Conservation (phyloP, 2,797 vertebrate genomes). For the Melanogrammus aeglefinus region DNA sequence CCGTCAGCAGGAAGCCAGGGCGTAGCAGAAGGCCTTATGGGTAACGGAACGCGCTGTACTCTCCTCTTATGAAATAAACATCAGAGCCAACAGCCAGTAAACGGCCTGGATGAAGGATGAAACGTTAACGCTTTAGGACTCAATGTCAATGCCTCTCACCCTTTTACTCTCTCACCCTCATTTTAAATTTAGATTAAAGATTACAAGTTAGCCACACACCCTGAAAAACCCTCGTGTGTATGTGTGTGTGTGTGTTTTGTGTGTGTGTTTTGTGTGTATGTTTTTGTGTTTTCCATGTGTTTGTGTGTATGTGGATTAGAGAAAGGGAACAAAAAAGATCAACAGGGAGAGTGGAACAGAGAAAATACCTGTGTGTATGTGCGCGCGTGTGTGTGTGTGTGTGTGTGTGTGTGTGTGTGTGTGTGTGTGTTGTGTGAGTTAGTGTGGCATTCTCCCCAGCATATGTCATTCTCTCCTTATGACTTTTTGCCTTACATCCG, state of each 20-base stretch:
- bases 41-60: background rate
- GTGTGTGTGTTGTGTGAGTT: background rate
- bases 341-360: too few species aligned
- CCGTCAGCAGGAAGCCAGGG: background rate
- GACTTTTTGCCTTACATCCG: background rate
- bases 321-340: too few species aligned
- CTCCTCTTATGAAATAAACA: background rate
- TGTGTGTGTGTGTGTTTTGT: background rate
- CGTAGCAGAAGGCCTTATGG: background rate
- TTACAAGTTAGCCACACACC: background rate
- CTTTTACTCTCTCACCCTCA: background rate
- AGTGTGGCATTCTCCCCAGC: conserved; percentile 6
- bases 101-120: background rate
- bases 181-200: background rate
- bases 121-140: background rate
- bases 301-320: background rate
- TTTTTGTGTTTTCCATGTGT: background rate
- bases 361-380: background rate
- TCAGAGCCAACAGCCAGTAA: background rate
- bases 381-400: background rate
- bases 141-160: background rate
- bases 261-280: background rate
- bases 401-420: background rate
- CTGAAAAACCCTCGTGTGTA: background rate
- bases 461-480: background rate